Evolutionary conservation across 2,113 vertebrate species (phyloP).

Genomic region (Apistogramma diplotaenia): DNA sequence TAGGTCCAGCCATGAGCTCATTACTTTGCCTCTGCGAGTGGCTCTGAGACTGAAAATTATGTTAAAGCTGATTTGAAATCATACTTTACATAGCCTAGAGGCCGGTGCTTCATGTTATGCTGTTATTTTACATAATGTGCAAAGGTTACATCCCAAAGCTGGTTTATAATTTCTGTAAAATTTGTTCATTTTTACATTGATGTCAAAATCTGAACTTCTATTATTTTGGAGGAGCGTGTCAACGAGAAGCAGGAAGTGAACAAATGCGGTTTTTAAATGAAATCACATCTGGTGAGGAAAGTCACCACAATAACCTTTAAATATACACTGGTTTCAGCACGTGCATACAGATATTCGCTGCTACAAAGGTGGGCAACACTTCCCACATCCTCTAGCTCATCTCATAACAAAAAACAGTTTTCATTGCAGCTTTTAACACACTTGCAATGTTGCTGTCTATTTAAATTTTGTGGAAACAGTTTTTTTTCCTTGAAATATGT

Average conservation of each 20-base stretch:
- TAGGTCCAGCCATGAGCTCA: neutral
- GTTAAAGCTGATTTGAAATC: neutral
- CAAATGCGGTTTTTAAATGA: neutral
- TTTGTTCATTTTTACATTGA: neutral
- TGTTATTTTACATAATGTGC: too few relatives aligned
- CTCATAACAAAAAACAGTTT: neutral
- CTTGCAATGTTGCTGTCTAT: neutral
- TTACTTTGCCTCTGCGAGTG: conserved; percentile 11
- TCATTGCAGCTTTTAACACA: neutral
- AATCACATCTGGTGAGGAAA: neutral
- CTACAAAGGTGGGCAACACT: neutral
- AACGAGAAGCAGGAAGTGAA: neutral
- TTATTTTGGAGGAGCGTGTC: neutral
- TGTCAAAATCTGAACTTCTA: neutral
- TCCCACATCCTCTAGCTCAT: neutral
- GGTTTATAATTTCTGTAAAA: neutral
- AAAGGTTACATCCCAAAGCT: neutral
- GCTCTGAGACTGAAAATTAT: neutral
- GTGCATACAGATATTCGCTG: neutral
- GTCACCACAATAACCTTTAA: neutral
- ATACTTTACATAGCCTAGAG: neutral
- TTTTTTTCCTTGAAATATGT: neutral
- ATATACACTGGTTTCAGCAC: neutral
- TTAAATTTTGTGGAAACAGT: neutral
- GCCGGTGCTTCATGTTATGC: neutral